These are phyloP conservation scores for Oryzias javanicus DNA, from an alignment of 2,113 vertebrate genomes.

Conservation along the genomic window DNA sequence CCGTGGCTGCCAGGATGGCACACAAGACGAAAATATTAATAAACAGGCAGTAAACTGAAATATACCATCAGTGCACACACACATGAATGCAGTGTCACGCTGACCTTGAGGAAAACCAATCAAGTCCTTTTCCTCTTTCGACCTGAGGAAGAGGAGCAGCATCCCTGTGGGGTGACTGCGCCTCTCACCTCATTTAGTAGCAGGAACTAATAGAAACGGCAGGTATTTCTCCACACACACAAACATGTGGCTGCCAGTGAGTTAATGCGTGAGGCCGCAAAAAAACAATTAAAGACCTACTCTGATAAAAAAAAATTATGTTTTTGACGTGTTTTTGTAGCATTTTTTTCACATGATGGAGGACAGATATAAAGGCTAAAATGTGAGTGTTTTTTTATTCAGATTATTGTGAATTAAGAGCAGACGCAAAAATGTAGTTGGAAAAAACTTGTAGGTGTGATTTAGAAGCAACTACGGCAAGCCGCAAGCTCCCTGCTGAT, in stretches of 20 bases:
- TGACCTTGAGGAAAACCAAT: conserved; percentile 77
- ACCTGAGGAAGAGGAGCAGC: conserved; percentile 49
- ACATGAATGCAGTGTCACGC: conserved; percentile 32
- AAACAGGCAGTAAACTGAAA: conserved; percentile 31
- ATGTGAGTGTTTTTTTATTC: too few relatives aligned
- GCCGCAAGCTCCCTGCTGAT: too few relatives aligned
- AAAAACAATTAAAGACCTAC: too few relatives aligned
- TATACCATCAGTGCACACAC: conserved; percentile 46
- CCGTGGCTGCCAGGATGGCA: conserved; percentile 3
- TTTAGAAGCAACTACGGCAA: too few relatives aligned
- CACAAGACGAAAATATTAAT: not conserved
- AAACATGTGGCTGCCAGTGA: conserved; percentile 34
- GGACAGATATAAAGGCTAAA: too few relatives aligned
- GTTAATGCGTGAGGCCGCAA: conserved; percentile 29
- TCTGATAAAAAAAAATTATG: too few relatives aligned
- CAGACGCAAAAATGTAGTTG: too few relatives aligned
- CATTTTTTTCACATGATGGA: too few relatives aligned
- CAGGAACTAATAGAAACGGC: conserved; percentile 66
- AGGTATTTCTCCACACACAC: conserved; percentile 33
- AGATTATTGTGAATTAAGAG: too few relatives aligned
- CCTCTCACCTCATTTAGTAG: conserved; percentile 73
- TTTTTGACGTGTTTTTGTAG: too few relatives aligned
- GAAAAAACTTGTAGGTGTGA: too few relatives aligned
- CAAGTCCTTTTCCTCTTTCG: conserved; percentile 46
- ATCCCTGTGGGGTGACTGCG: conserved; percentile 48